Evolutionary conservation across 35 echinoderm and acorn worm species (phyloP).

Genomic region (Chiridota heheva): DNA sequence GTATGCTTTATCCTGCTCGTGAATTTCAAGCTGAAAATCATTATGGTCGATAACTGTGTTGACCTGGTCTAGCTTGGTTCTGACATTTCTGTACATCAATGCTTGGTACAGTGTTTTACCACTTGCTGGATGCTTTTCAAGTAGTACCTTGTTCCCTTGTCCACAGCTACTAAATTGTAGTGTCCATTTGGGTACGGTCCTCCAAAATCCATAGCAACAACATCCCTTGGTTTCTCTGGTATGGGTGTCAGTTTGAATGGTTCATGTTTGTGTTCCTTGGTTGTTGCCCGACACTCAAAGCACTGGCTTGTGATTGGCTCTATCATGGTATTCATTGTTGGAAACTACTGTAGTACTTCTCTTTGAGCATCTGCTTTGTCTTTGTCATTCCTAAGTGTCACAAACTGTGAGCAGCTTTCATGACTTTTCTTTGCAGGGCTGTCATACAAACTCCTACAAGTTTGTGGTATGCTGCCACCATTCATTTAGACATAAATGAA

Average conservation of each 20-base stretch:
- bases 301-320: slow-evolving; percentile 41
- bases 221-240: slow-evolving; percentile 63
- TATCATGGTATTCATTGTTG: slow-evolving; percentile 30
- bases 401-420: slow-evolving; percentile 54
- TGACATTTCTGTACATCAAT: slow-evolving; percentile 37
- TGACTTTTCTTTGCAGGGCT: slow-evolving; percentile 54
- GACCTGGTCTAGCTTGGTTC: slow-evolving; percentile 52
- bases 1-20: too few relatives aligned
- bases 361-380: slow-evolving; percentile 52
- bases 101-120: slow-evolving; percentile 46
- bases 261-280: slow-evolving; percentile 53
- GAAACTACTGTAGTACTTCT: slow-evolving; percentile 62
- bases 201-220: slow-evolving; percentile 59
- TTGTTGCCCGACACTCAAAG: slow-evolving; percentile 49
- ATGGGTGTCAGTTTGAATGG: slow-evolving; percentile 65
- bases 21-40: too few relatives aligned
- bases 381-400: slow-evolving; percentile 63
- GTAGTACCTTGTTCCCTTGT: slow-evolving; percentile 60
- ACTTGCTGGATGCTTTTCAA: slow-evolving; percentile 54
- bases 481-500: too few relatives aligned
- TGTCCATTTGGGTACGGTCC: slow-evolving; percentile 78
- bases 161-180: too few relatives aligned
- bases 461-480: too few relatives aligned
- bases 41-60: too few relatives aligned
- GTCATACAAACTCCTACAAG: too few relatives aligned